Percentiles rank a stretch among this genome's conserved stretches.
These are phyloP conservation scores for Noctua fimbriata DNA, from an alignment of 2,888 invertebrate genomes.

Conservation along the genomic window DNA sequence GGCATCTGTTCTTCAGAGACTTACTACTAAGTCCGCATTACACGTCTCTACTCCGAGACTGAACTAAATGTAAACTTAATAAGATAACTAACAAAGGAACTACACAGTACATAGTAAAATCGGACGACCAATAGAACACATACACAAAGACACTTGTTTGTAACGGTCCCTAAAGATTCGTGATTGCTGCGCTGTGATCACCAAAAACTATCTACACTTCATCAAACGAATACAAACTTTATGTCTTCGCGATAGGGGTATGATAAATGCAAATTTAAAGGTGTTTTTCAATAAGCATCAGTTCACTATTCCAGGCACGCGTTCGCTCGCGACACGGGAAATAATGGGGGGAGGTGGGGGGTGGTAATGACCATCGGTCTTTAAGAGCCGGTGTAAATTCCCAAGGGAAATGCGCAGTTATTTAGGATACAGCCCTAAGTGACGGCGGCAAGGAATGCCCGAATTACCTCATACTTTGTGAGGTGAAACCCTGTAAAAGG, in stretches of 20 bases:
- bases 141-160: conserved; percentile 73
- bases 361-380: conserved; percentile 72
- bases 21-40: conserved; percentile 17
- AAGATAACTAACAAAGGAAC: conserved; percentile 62
- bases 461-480: conserved; percentile 54
- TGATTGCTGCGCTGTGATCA: conserved; percentile 72
- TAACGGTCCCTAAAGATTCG: conserved; percentile 74
- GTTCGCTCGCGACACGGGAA: conserved; percentile 75
- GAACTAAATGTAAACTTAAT: conserved; percentile 59
- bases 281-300: conserved; percentile 74
- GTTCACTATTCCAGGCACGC: conserved; percentile 79
- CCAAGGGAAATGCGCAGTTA: conserved; percentile 63
- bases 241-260: conserved; percentile 9
- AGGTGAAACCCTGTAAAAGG: conserved; percentile 41
- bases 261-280: conserved; percentile 52
- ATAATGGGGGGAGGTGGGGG: conserved; percentile 70
- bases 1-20: conserved; percentile 31
- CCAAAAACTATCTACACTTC: conserved; percentile 46
- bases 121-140: conserved; percentile 56
- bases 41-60: conserved; percentile 29
- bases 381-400: conserved; percentile 69
- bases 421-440: conserved; percentile 62
- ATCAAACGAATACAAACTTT: conserved; percentile 57
- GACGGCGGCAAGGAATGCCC: conserved; percentile 56
- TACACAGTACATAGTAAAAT: conserved; percentile 49